A percentile compares a stretch with the other conserved stretches of the same genome.
phyloP scores from a whole-genome alignment of 1,140 invertebrate genomes.

The Zaprionus ornatus region DNA sequence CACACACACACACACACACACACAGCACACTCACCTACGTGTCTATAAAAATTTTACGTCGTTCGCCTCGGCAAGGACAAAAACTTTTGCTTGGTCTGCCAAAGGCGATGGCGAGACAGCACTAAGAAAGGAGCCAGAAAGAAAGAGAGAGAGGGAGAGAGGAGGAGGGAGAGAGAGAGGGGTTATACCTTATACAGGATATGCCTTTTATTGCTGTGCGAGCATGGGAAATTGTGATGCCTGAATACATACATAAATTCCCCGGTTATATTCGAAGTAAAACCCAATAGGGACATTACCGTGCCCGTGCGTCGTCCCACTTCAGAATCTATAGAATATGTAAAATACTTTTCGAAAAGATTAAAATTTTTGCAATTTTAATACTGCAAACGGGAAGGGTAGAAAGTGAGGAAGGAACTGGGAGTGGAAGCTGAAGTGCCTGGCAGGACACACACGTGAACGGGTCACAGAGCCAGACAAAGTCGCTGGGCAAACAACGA shows the following conservation, averaged over 20 bases:
- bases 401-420: slow-evolving; percentile 15
- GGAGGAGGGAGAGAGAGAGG: slow-evolving; percentile 9
- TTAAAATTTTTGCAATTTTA: slow-evolving; percentile 82
- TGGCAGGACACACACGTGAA: slow-evolving; percentile 16
- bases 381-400: slow-evolving; percentile 40
- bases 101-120: slow-evolving; percentile 12
- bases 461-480: slow-evolving; percentile 52
- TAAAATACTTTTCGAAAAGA: slow-evolving; percentile 75
- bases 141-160: background rate
- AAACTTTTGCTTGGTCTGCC: slow-evolving; percentile 59
- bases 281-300: slow-evolving; percentile 75
- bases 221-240: slow-evolving; percentile 72
- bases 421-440: background rate
- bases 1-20: slow-evolving; percentile 26
- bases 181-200: slow-evolving; percentile 66
- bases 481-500: slow-evolving; percentile 72
- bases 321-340: slow-evolving; percentile 76
- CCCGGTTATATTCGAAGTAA: slow-evolving; percentile 51
- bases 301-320: slow-evolving; percentile 14
- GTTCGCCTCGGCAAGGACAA: slow-evolving; percentile 69
- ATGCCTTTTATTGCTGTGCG: slow-evolving; percentile 75
- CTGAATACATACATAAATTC: slow-evolving; percentile 79
- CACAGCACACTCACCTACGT: slow-evolving; percentile 53
- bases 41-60: slow-evolving; percentile 81
- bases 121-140: background rate